Evolutionary conservation across 2,888 invertebrate species (phyloP).

Genomic region (Oligia strigilis): DNA sequence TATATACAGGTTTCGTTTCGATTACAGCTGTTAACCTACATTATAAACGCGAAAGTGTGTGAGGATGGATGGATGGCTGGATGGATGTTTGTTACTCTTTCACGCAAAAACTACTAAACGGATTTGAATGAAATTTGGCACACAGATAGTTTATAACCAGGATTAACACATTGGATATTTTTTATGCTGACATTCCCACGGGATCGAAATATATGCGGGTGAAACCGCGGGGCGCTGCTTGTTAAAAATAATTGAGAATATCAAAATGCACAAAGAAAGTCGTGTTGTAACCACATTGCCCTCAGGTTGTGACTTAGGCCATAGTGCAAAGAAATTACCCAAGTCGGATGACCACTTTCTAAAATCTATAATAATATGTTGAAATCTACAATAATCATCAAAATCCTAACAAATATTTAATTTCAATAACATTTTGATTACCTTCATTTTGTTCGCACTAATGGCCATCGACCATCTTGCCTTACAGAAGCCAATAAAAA

Average conservation of each 20-base stretch:
- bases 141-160: no score
- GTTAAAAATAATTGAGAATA: neutral
- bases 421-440: slow-evolving; percentile 43
- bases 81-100: no score
- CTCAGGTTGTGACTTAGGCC: neutral
- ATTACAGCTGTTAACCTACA: no score
- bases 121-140: no score
- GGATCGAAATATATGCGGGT: no score
- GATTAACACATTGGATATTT: no score
- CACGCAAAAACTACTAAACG: no score
- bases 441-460: slow-evolving; percentile 28
- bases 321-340: slow-evolving; percentile 20
- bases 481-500: slow-evolving; percentile 47
- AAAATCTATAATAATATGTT: slow-evolving; percentile 16
- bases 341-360: slow-evolving; percentile 44
- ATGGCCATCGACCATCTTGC: slow-evolving; percentile 5
- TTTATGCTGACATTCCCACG: no score
- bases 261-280: neutral
- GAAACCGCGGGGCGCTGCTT: no score
- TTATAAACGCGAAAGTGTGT: no score
- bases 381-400: slow-evolving; percentile 26
- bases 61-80: no score
- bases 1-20: no score
- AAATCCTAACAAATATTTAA: slow-evolving; percentile 37
- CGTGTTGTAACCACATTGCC: slow-evolving; percentile 9